Conservation (phyloP, 1,140 invertebrate species). For the Ganaspis sp. region DNA sequence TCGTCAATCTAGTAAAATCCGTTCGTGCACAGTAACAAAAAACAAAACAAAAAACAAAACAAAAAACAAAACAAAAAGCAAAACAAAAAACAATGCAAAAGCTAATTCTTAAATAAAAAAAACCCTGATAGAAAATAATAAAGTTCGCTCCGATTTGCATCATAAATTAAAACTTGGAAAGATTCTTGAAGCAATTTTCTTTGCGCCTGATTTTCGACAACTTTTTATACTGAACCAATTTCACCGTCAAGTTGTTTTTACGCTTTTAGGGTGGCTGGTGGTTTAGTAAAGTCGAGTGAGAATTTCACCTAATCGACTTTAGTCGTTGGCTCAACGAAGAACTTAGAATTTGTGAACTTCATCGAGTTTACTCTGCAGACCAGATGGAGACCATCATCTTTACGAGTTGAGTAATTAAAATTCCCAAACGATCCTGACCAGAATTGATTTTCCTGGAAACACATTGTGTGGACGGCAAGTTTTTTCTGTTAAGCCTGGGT, state of each 20-base stretch:
- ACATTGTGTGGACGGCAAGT: not conserved
- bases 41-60: too few species aligned
- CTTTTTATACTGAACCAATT: not conserved
- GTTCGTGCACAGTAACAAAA: too few species aligned
- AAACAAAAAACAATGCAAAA: too few species aligned
- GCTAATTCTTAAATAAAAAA: too few species aligned
- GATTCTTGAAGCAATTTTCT: not conserved
- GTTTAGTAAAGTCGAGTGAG: not conserved
- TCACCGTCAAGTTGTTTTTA: not conserved
- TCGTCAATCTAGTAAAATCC: too few species aligned
- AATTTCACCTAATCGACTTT: not conserved
- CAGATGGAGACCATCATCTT: not conserved
- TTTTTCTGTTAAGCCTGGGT: too few species aligned
- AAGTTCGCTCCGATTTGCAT: not conserved
- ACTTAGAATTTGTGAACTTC: not conserved
- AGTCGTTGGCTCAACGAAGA: not conserved
- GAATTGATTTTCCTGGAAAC: not conserved
- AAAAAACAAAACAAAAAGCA: too few species aligned
- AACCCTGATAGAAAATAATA: too few species aligned
- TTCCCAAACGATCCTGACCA: not conserved
- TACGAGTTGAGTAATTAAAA: not conserved
- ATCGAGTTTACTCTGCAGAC: not conserved
- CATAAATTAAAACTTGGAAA: not conserved
- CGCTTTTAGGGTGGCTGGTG: not conserved
- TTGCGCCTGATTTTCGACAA: not conserved